These are phyloP conservation scores for Cyanoramphus novaezelandiae DNA, from an alignment of 2,113 vertebrate genomes.

Conservation along the genomic window DNA sequence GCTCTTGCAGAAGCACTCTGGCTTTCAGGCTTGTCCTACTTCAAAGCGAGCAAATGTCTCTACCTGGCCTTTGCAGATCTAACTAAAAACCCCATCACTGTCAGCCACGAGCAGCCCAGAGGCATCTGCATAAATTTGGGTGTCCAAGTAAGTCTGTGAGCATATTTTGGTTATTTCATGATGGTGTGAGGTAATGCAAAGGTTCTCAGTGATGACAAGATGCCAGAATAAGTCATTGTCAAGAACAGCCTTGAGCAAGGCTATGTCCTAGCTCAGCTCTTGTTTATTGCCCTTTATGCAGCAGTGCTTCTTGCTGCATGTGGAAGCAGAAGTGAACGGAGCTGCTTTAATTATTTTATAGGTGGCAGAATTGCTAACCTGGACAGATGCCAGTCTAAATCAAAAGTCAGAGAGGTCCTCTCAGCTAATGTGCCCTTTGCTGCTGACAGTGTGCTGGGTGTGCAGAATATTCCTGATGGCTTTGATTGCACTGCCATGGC, in stretches of 20 bases:
- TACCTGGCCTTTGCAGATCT: neutral
- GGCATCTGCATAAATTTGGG: neutral
- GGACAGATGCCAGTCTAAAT: neutral
- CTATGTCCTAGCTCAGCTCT: neutral
- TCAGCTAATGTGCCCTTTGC: neutral
- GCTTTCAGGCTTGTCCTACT: neutral
- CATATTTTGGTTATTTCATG: neutral
- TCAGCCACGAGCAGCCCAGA: neutral
- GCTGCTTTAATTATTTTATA: slow-evolving; percentile 10
- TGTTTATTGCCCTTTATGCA: neutral
- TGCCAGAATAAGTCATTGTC: slow-evolving; percentile 29
- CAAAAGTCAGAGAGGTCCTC: neutral
- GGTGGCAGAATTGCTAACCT: slow-evolving; percentile 12
- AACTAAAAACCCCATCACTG: neutral
- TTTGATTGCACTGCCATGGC: neutral
- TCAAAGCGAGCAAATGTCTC: neutral
- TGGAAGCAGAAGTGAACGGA: neutral
- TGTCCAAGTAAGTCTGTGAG: neutral
- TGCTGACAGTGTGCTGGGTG: neutral
- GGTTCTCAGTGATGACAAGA: neutral
- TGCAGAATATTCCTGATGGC: neutral
- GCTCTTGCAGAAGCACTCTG: neutral
- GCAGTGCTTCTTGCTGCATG: neutral
- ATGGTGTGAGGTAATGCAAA: neutral
- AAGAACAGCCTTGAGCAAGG: slow-evolving; percentile 2